A percentile compares a stretch with the other conserved stretches of the same genome.
These are phyloP conservation scores for Phanerotoma sp. DNA, from an alignment of 2,888 invertebrate species.

Conservation along the genomic window DNA sequence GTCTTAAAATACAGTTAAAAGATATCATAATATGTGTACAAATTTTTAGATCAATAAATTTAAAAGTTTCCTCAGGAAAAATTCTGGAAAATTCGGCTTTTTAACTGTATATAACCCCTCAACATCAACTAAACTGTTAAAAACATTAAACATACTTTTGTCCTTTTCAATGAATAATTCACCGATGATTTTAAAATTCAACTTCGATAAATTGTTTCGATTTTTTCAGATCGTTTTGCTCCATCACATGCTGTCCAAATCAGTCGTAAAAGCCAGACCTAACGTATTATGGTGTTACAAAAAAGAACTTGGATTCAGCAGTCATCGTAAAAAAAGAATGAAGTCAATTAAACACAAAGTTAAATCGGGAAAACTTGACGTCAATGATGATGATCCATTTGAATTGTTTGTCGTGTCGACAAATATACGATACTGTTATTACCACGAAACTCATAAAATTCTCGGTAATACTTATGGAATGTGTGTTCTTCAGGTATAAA, in stretches of 20 bases:
- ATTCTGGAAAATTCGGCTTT: too few relatives aligned
- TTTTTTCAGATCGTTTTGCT: constrained; percentile 82
- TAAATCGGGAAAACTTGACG: constrained; percentile 81
- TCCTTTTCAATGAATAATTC: too few relatives aligned
- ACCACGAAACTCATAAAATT: constrained; percentile 96
- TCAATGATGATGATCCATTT: constrained; percentile 95
- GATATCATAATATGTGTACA: too few relatives aligned
- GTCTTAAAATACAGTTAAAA: too few relatives aligned
- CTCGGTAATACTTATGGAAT: constrained; percentile 96
- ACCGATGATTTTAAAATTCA: too few relatives aligned
- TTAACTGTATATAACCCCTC: too few relatives aligned
- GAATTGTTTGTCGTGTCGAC: constrained; percentile 95
- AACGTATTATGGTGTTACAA: constrained; percentile 99
- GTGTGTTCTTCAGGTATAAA: constrained; percentile 82
- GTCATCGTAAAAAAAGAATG: constrained; percentile 91
- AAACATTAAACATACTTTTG: too few relatives aligned
- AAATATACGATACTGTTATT: constrained; percentile 95
- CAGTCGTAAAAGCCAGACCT: constrained; percentile 88
- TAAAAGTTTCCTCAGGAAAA: too few relatives aligned
- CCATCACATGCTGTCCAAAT: constrained; percentile 96
- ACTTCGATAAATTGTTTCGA: background rate
- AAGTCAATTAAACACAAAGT: constrained; percentile 80
- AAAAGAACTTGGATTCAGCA: constrained; percentile 65
- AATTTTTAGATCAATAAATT: too few relatives aligned
- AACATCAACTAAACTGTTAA: too few relatives aligned